Percentiles rank a stretch among this genome's conserved stretches.
Conservation (phyloP, 2,113 vertebrate species). For the Dipodomys ordii region DNA sequence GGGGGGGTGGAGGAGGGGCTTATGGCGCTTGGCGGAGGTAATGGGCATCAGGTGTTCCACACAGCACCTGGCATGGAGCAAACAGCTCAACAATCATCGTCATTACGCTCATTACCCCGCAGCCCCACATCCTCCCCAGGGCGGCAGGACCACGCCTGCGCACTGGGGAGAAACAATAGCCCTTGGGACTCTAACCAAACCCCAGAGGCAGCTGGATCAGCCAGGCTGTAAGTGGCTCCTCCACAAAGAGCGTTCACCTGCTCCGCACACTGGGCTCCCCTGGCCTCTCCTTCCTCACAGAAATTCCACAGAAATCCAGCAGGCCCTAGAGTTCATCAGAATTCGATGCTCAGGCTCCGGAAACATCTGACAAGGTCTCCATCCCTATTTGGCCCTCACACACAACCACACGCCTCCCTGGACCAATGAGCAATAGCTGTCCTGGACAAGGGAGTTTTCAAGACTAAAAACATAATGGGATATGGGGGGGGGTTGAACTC, state of each 20-base stretch:
- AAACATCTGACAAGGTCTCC: neutral
- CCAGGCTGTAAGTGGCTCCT: neutral
- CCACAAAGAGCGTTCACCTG: neutral
- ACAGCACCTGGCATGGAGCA: neutral
- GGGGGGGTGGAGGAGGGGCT: neutral
- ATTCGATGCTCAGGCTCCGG: neutral
- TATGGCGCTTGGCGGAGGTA: neutral
- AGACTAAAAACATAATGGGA: neutral
- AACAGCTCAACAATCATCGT: neutral
- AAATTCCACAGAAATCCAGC: neutral
- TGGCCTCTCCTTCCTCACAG: neutral
- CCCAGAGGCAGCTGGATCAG: conserved; percentile 35
- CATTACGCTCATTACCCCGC: neutral
- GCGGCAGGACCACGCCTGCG: neutral
- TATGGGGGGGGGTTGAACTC: too few species aligned
- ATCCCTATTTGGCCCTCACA: neutral
- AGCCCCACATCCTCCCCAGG: neutral
- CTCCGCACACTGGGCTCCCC: neutral
- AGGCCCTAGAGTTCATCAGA: neutral
- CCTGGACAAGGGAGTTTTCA: neutral
- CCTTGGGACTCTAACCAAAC: conserved; percentile 34
- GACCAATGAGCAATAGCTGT: neutral
- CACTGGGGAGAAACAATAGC: conserved; percentile 9
- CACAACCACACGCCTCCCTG: neutral
- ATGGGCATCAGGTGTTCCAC: neutral